Evolutionary conservation across 2,113 vertebrate genomes (phyloP), one percentile per base, ranked within the genome.

Genomic region (Scatophagus argus): DNA sequence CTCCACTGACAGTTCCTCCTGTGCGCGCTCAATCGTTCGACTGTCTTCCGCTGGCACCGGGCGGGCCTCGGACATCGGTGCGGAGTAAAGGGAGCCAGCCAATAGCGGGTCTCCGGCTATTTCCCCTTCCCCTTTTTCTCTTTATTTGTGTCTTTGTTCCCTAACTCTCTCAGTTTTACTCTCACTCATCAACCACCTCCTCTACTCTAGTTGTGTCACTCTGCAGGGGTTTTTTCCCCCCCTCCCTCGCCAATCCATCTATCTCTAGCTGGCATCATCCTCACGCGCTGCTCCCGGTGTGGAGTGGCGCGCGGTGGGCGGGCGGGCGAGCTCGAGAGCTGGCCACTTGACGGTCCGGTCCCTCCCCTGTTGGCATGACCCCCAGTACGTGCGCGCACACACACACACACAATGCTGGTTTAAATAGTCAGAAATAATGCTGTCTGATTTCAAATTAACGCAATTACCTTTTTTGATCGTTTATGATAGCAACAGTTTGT

Each of bases 351-450:
- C 75, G 84, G 87, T 79, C 84, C 83, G 60, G 84, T 87, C 90
- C 90, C 85, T 90, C 90, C 91, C 92, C 88, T 89, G 85, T 86
- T 92, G 89, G 87, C 88, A 89, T 89, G 83, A 90, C 83, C 86
- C 88, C 75, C 85, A 56, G 68, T 66, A 38, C 13, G 36, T 41
- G 23, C 32, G 16, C 59, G 17, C 49, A 36, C 47, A 8, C 55
- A 31, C 65, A 19, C 51, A 6, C 58, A 25, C 27, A 51, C 62
- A 39, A 39, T 46, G 68, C 51, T 27, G 27, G 32, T 39, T 59
- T 39, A 32, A 77, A 67, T 21, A 36, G 2, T 41, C 59, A 52
- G 59, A 61, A 74, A 21, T 63, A 51, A 63, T 23, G 41, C 41
- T 69, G n/a, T 52, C 46, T 56, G 43, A 64, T 86, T 52, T 34